Base-by-base conservation (phyloP, 2,113 vertebrate species). In the Carollia perspicillata region DNA sequence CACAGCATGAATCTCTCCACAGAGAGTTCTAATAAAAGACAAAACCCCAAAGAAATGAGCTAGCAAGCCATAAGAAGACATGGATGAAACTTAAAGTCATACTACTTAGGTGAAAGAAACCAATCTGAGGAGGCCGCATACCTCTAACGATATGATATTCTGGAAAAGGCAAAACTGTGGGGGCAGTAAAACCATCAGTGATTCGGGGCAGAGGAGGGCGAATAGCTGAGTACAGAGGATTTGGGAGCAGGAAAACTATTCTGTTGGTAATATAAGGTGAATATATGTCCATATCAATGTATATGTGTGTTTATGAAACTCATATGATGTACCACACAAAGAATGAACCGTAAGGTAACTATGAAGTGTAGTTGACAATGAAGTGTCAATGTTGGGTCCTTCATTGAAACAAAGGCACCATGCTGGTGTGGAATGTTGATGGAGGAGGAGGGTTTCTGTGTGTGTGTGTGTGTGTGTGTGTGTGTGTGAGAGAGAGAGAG, bases 21-120 rank as follows among this genome's bases (percentile, higher is more conserved):
- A 66, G 51, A 51, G 30, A 88, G 89, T 92, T 63, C 84, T 20
- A 60, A 60, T 22, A 81, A 90, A 71, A 93, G 85, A 65, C 42
- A 18, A 63, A 80, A 55, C 35, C 84, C 75, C 78, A 89, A 79
- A 2, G n/a, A 79, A 93, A 69, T 58, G 55, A 87, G 5, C 6
- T 26, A 44, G 58, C 8, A 16, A 58, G 6, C 12, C 44, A n/a
- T 53, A 33, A 35, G 69, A 90, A 95, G 16, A 35, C 26, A 37
- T 28, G 28, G 33, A 74, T 3, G 14, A 75, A 89, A 40, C 30
- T 42, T 55, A 26, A 35, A 58, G 16, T 2, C 35, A n/a, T 33
- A 37, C 84, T 71, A 40, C 8, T 13, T 13, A 71, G 89, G 30
- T 58, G 40, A 79, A 68, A 65, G 20, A 77, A 75, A 4, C 2